Conservation (phyloP, 1,140 invertebrate species). For the Trachymyrmex cornetzi region DNA sequence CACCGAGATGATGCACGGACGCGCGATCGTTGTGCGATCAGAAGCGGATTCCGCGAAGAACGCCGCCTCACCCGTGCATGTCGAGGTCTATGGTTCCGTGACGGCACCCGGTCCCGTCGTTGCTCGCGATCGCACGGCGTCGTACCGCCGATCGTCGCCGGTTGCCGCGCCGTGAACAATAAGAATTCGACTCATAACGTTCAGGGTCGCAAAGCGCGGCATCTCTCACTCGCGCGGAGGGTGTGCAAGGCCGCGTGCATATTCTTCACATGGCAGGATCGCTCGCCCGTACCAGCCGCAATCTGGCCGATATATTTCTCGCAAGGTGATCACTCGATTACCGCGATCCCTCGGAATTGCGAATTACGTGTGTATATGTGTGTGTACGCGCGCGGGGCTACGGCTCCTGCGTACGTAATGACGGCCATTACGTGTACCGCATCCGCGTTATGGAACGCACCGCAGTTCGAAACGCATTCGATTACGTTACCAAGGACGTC, state of each 20-base stretch:
- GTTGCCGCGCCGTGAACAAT: slow-evolving; percentile 26
- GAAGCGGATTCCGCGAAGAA: slow-evolving; percentile 40
- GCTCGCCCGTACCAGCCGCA: slow-evolving; percentile 20
- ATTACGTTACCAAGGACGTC: slow-evolving; percentile 49
- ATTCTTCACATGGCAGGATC: no score
- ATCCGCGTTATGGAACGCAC: slow-evolving; percentile 52
- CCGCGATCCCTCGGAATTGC: slow-evolving; percentile 59
- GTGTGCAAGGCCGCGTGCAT: slow-evolving; percentile 48
- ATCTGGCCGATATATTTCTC: slow-evolving; percentile 54
- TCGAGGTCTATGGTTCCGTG: slow-evolving; percentile 38
- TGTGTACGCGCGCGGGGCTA: background rate
- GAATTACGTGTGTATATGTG: slow-evolving; percentile 22
- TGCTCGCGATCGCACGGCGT: slow-evolving; percentile 12
- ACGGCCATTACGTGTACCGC: slow-evolving; percentile 58
- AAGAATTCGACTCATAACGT: slow-evolving; percentile 40
- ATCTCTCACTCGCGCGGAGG: slow-evolving; percentile 26
- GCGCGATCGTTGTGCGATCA: background rate
- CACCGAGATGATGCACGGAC: background rate
- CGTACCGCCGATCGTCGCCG: background rate
- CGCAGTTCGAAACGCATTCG: slow-evolving; percentile 51
- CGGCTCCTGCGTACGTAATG: slow-evolving; percentile 56
- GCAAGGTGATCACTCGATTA: slow-evolving; percentile 63
- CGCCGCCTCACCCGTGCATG: slow-evolving; percentile 22
- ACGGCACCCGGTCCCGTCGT: slow-evolving; percentile 22
- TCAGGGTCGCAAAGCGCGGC: slow-evolving; percentile 35